phyloP scores from a whole-genome alignment of 1,140 invertebrate genomes.

The Formica exsecta region DNA sequence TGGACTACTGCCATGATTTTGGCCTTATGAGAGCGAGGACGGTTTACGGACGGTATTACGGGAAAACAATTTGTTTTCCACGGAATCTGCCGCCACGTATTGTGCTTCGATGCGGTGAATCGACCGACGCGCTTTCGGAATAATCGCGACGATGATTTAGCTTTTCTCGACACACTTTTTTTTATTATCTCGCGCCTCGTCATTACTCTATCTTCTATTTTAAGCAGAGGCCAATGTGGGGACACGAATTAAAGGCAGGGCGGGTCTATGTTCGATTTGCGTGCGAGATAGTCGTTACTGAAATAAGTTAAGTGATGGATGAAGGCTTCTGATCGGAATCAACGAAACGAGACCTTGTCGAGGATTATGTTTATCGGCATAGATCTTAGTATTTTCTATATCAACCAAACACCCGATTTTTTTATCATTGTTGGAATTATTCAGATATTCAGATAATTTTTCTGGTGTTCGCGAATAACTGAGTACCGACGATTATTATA shows the following conservation, averaged over 20 bases:
- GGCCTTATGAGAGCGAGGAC: constrained; percentile 13
- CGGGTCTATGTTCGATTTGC: constrained; percentile 71
- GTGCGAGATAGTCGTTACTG: constrained; percentile 66
- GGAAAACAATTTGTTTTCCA: constrained; percentile 51
- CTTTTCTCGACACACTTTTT: constrained; percentile 23
- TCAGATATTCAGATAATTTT: not conserved
- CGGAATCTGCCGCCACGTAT: not conserved
- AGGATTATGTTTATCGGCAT: constrained; percentile 7
- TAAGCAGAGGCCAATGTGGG: constrained; percentile 17
- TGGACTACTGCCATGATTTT: constrained; percentile 43
- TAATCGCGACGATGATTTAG: constrained; percentile 27
- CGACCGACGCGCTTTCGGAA: not conserved
- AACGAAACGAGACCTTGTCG: constrained; percentile 56
- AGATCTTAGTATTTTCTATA: constrained; percentile 3
- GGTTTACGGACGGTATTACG: constrained; percentile 13
- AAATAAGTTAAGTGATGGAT: constrained; percentile 68
- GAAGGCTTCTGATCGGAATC: constrained; percentile 53
- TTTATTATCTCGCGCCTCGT: constrained; percentile 1
- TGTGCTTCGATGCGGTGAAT: constrained; percentile 6
- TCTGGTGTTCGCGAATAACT: not conserved
- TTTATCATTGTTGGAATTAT: not conserved
- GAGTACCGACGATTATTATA: not conserved
- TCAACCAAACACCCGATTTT: not conserved
- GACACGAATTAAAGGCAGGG: constrained; percentile 65
- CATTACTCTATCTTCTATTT: constrained; percentile 61